Percentiles rank a stretch among this genome's conserved stretches.
Evolutionary conservation across 2,113 vertebrate genomes (phyloP).

Genomic region (Ochotona princeps): DNA sequence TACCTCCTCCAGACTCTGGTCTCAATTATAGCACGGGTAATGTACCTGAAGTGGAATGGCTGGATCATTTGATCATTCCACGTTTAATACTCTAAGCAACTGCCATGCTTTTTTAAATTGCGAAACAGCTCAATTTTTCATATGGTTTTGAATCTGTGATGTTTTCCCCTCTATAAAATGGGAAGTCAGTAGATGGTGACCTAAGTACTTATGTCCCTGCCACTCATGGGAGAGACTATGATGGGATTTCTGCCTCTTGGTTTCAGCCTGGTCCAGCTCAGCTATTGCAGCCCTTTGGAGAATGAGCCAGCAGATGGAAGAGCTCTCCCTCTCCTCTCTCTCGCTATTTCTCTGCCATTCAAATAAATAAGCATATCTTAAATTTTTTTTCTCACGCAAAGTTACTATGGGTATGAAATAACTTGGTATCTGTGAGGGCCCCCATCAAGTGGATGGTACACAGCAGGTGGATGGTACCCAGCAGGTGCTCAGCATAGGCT

Average conservation of each 20-base stretch:
- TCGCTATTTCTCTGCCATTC: too few relatives aligned
- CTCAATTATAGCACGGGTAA: background rate
- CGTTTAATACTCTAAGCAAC: background rate
- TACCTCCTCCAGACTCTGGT: background rate
- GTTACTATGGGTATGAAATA: background rate
- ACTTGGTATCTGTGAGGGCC: background rate
- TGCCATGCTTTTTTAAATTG: rapidly evolving
- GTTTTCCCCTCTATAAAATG: background rate
- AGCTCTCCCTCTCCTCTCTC: too few relatives aligned
- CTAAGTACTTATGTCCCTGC: too few relatives aligned
- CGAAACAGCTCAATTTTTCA: background rate
- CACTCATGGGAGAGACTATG: too few relatives aligned
- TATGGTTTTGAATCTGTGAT: background rate
- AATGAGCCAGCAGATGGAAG: too few relatives aligned
- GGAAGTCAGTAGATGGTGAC: too few relatives aligned
- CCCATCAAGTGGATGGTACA: background rate
- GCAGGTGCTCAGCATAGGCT: background rate
- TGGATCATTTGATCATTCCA: rapidly evolving
- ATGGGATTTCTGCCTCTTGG: too few relatives aligned
- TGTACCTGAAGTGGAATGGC: background rate
- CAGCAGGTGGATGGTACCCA: background rate
- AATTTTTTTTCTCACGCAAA: rapidly evolving
- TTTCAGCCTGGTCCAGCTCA: too few relatives aligned
- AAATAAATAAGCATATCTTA: too few relatives aligned
- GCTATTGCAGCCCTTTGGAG: too few relatives aligned